Conservation (phyloP, 2,113 vertebrate species). For the Gambusia affinis region DNA sequence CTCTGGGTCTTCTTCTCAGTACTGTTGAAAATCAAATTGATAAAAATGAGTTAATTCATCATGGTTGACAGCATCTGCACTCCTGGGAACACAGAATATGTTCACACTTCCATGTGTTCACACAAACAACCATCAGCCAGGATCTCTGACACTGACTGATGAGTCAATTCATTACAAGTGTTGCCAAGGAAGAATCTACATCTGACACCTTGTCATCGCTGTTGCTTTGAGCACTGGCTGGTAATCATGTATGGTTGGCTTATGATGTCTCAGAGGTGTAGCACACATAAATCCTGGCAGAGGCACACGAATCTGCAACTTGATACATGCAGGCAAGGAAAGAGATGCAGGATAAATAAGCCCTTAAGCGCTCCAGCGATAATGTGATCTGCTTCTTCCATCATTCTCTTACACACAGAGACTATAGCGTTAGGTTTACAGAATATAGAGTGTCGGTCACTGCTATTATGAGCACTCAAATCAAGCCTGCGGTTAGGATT, state of each 20-base stretch:
- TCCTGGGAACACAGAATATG: not conserved
- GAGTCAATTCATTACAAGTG: constrained; percentile 14
- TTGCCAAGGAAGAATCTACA: constrained; percentile 16
- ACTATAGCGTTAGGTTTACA: constrained; percentile 48
- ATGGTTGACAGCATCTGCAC: constrained; percentile 19
- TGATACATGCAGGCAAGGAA: constrained; percentile 12
- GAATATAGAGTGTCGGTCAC: constrained; percentile 71
- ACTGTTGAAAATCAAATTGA: constrained; percentile 49
- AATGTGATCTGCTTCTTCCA: constrained; percentile 70
- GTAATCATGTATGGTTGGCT: constrained; percentile 9
- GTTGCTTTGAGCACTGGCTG: not conserved
- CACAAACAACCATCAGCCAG: constrained; percentile 1
- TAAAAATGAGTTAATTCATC: constrained; percentile 51
- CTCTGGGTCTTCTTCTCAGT: constrained; percentile 23
- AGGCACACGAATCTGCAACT: constrained; percentile 10
- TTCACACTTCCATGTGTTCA: not conserved
- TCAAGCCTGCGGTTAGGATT: constrained; percentile 79
- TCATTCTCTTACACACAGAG: constrained; percentile 37
- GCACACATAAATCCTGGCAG: not conserved
- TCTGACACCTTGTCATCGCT: not conserved
- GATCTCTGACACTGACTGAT: constrained; percentile 19
- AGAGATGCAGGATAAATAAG: constrained; percentile 27
- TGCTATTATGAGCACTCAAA: constrained; percentile 78
- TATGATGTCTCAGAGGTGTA: constrained; percentile 6
- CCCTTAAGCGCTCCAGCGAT: constrained; percentile 49